Conservation (phyloP, 2,797 vertebrate species). For the Myotis vivesi region DNA sequence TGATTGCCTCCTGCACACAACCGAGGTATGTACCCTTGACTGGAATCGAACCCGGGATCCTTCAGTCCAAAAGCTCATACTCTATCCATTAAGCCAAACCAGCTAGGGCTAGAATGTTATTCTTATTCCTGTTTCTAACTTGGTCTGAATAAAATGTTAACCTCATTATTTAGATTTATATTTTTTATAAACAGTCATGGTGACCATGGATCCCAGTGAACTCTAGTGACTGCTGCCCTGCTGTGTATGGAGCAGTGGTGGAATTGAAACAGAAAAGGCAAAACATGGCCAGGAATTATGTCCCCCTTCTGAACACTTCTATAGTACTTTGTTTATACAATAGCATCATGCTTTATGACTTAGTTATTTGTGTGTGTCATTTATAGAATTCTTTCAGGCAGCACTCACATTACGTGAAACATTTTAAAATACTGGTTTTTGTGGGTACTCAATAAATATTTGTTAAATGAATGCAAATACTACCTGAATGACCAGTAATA, state of each 20-base stretch:
- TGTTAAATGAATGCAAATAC: slow-evolving; percentile 28
- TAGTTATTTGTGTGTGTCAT: neutral
- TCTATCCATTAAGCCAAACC: no score
- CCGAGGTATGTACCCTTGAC: no score
- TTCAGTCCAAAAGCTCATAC: no score
- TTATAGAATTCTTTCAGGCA: neutral
- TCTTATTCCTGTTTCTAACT: neutral
- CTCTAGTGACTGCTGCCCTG: neutral
- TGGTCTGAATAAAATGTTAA: neutral
- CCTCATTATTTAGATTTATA: neutral
- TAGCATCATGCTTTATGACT: neutral
- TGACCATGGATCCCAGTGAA: neutral
- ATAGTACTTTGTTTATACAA: neutral
- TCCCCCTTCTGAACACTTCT: neutral
- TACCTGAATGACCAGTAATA: neutral
- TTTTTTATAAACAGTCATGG: neutral
- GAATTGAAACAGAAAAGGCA: neutral
- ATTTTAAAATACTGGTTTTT: neutral
- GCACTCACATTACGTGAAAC: neutral
- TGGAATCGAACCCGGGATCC: no score
- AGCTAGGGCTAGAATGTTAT: neutral
- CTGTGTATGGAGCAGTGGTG: neutral
- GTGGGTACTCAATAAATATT: neutral
- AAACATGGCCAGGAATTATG: neutral
- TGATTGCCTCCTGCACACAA: no score